Evolutionary conservation across 1,140 invertebrate species (phyloP), one percentile per base, ranked within the genome.

Genomic region (Cyclina sinensis): DNA sequence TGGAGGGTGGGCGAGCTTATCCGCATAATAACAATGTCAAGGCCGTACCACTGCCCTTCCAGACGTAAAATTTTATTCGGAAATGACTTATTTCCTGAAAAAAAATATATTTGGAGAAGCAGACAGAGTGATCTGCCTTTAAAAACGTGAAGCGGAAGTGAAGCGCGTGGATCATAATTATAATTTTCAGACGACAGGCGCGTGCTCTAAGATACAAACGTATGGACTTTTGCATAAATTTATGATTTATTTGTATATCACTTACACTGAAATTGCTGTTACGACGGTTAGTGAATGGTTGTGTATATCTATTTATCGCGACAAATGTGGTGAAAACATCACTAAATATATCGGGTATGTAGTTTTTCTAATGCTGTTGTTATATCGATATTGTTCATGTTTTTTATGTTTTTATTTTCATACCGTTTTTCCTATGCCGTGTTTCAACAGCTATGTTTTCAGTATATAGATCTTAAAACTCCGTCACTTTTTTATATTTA

Each of bases 1-100:
- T 90, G 16, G 87, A 94, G 65, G 91, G 91, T 21, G 89, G 84
- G 30, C 79, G 89, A 0, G 51, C 78, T 27, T 90, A 68, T 46
- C n/a, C 32, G 18, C 37, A 43, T 24, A 70, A 57, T 54, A 54
- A 43, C 21, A 83, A 74, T 54, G 78, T 57, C 16, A 88, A 88
- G 24, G 21, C 86, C n/a, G 79, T 88, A 7, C 79, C 79, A 2
- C 37, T 88, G 0, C 43, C 48, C 11, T 76, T 74, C 68, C 78
- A 76, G n/a, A 59, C 86, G 3, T 87, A 80, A 57, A 46, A 59
- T n/a, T 1, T 18, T 21, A 54, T 18, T 54, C 51, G 14, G 57
- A 27, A 27, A 27, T 21, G 4, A 21, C n/a, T 3, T 27, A 9
- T 62, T 62, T 62, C 27, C 57, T 62, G 57, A 62, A 24, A 1